Evolutionary conservation across 2,888 invertebrate species (phyloP).

Genomic region (Timandra comae): DNA sequence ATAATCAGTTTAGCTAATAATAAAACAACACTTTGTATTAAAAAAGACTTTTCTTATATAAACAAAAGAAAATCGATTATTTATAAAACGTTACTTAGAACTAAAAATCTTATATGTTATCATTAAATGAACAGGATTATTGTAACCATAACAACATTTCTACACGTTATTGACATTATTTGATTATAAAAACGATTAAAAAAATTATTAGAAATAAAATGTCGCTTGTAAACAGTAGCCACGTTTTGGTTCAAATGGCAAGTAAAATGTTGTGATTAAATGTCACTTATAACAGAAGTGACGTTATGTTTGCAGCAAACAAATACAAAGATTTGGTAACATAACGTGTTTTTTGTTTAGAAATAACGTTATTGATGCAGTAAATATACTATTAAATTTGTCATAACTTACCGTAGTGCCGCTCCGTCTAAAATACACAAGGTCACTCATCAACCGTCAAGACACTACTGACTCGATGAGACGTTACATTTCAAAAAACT

Average conservation of each 20-base stretch:
- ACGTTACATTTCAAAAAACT: slow-evolving; percentile 7
- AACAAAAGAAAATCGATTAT: no score
- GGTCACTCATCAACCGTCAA: no score
- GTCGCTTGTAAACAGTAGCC: no score
- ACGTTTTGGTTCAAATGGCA: no score
- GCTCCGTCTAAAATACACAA: slow-evolving; percentile 2
- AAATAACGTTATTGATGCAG: slow-evolving; percentile 1
- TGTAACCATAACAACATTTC: no score
- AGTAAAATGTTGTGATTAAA: neutral
- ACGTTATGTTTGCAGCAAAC: slow-evolving; percentile 5
- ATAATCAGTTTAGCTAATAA: neutral
- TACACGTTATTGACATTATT: no score
- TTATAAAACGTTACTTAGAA: no score
- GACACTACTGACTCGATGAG: slow-evolving; percentile 1
- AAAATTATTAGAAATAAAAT: neutral
- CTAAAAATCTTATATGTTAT: no score
- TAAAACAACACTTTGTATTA: slow-evolving; percentile 3
- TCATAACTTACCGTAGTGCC: slow-evolving; percentile 6
- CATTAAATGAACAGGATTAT: no score
- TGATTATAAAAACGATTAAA: no score
- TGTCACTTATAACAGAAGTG: slow-evolving; percentile 1
- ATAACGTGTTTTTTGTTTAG: slow-evolving; percentile 5
- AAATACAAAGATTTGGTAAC: slow-evolving; percentile 4
- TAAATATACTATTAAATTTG: neutral
- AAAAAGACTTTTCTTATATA: slow-evolving; percentile 1